phyloP scores from a whole-genome alignment of 2,113 vertebrate genomes.

The Mobula hypostoma region DNA sequence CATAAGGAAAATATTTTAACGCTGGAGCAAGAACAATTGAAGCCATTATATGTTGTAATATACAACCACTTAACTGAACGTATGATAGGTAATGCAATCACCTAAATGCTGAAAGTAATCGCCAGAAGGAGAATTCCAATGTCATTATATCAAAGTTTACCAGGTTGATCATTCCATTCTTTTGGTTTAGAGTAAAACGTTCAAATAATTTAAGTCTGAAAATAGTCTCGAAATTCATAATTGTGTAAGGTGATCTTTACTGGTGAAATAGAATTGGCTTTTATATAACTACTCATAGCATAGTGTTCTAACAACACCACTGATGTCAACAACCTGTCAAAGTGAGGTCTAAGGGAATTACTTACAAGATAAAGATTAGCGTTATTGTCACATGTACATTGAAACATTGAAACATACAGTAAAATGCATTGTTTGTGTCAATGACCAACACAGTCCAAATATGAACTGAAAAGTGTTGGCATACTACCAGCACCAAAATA shows the following conservation, averaged over 20 bases:
- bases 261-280: neutral
- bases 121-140: conserved; percentile 22
- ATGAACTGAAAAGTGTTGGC: too few relatives aligned
- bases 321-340: neutral
- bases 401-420: too few relatives aligned
- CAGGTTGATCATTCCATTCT: conserved; percentile 9
- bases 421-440: too few relatives aligned
- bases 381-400: too few relatives aligned
- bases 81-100: conserved; percentile 24
- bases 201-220: conserved; percentile 11
- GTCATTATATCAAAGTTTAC: neutral
- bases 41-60: neutral
- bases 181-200: neutral
- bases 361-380: too few relatives aligned
- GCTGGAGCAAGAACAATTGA: neutral
- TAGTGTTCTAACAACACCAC: neutral
- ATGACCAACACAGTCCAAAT: too few relatives aligned
- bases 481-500: too few relatives aligned
- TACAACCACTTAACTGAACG: neutral
- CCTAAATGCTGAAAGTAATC: neutral
- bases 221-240: neutral
- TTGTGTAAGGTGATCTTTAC: neutral
- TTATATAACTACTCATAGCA: neutral
- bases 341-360: neutral
- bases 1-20: conserved; percentile 7